phyloP scores from a whole-genome alignment of 2,888 invertebrate species.

The Morinoia aosen region DNA sequence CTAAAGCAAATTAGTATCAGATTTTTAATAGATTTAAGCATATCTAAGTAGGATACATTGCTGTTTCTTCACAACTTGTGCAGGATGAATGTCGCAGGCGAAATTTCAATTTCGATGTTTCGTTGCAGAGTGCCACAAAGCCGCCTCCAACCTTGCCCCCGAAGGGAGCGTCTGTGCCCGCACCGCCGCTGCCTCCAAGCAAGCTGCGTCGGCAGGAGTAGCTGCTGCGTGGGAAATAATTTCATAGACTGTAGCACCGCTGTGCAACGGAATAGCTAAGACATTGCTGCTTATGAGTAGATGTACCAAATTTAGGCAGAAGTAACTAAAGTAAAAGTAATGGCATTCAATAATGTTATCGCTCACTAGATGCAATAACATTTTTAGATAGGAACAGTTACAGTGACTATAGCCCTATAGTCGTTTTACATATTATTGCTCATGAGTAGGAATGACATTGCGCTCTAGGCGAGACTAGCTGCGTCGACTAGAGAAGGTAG shows the following conservation, averaged over 20 bases:
- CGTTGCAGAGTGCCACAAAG: constrained; percentile 14
- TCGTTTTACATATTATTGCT: background rate
- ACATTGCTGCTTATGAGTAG: background rate
- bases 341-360: background rate
- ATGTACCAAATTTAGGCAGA: background rate
- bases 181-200: constrained; percentile 42
- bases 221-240: background rate
- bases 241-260: background rate
- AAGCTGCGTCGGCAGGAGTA: constrained; percentile 44
- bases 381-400: background rate
- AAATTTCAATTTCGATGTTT: background rate
- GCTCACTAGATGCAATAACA: background rate
- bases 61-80: background rate
- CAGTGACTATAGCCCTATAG: background rate
- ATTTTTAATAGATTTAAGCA: too few relatives aligned
- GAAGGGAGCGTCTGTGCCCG: constrained; percentile 27
- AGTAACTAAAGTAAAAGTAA: background rate
- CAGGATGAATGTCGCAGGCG: background rate
- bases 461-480: background rate
- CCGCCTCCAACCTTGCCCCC: constrained; percentile 42
- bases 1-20: too few relatives aligned
- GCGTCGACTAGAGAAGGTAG: background rate
- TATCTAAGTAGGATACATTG: background rate
- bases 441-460: background rate
- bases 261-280: background rate